Evolutionary conservation across 2,888 invertebrate species (phyloP), one percentile per base, ranked within the genome.

Genomic region (Lasioglossum pauxillum): DNA sequence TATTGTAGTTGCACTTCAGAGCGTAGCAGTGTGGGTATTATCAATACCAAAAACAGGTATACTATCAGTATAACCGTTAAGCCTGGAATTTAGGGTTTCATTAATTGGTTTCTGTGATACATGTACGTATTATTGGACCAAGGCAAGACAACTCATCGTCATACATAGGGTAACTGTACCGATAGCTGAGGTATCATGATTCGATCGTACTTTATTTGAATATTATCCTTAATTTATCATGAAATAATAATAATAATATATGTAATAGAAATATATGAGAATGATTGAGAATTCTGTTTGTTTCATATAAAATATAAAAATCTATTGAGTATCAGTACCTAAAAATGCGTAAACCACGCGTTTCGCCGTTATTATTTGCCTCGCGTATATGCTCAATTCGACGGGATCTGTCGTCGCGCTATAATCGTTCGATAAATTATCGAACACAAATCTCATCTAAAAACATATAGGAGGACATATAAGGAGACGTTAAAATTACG

Each of bases 31-130:
- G 64, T 31, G 31, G 64, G 64, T 5, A 64, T 2, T 8, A 64
- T 0, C 14, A 64, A 0, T 14, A 31, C 16, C 7, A 31, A 0
- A 16, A 1, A 1, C 5, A 64, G 0, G 64, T 64, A 16, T 64
- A 0, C 64, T 14, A 64, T 31, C 7, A 64, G 5, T 16, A 31
- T 0, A 10, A 5, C 1, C 2, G 64, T 2, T 3, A 64, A 4
- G 5, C 64, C 64, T 64, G 31, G 64, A 64, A 64, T 31, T 64
- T 7, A 27, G 5, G 10, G 8, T n/a, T n/a, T 23, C n/a, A n/a
- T 53, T n/a, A 53, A 53, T 53, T n/a, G 10, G 10, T n/a, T 10
- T n/a, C n/a, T 2, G 3, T n/a, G n/a, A 49, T 23, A 2, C n/a
- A n/a, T n/a, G n/a, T 5, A 10, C 53, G 53, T n/a, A 53, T n/a